Evolutionary conservation across 2,113 vertebrate species (phyloP).

Genomic region (Colistium nudipinnis): DNA sequence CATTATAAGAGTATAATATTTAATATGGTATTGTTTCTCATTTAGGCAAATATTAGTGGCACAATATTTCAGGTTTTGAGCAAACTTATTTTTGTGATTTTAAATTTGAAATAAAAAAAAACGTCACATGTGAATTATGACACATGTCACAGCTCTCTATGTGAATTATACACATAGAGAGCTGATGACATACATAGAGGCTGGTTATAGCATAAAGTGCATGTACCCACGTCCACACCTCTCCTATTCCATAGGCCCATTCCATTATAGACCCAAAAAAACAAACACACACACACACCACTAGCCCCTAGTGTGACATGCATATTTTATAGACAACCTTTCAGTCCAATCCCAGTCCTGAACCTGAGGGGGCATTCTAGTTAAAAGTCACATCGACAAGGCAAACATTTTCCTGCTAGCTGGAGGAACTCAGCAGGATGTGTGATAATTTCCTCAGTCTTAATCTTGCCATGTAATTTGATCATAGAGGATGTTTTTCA

Average conservation of each 20-base stretch:
- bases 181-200: too few species aligned
- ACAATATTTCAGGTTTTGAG: background rate
- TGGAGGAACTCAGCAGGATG: conserved; percentile 55
- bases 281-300: conserved; percentile 31
- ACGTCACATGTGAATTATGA: too few species aligned
- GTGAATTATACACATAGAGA: conserved; percentile 2
- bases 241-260: too few species aligned
- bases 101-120: too few species aligned
- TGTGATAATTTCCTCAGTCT: conserved; percentile 33
- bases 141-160: too few species aligned
- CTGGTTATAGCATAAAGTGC: conserved; percentile 19
- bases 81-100: too few species aligned
- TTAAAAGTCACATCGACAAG: conserved; percentile 71
- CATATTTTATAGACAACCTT: conserved; percentile 83
- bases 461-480: conserved; percentile 31
- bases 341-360: conserved; percentile 67
- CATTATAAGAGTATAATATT: too few species aligned
- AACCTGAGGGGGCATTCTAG: conserved; percentile 67
- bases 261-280: conserved; percentile 11
- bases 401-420: conserved; percentile 61
- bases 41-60: background rate
- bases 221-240: conserved; percentile 40
- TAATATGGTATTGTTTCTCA: background rate
- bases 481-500: background rate
- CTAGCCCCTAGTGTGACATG: conserved; percentile 63